A percentile compares a stretch with the other conserved stretches of the same genome.
phyloP scores from a whole-genome alignment of 53 echinoderm and acorn worm species.

The Holothuria leucospilota region DNA sequence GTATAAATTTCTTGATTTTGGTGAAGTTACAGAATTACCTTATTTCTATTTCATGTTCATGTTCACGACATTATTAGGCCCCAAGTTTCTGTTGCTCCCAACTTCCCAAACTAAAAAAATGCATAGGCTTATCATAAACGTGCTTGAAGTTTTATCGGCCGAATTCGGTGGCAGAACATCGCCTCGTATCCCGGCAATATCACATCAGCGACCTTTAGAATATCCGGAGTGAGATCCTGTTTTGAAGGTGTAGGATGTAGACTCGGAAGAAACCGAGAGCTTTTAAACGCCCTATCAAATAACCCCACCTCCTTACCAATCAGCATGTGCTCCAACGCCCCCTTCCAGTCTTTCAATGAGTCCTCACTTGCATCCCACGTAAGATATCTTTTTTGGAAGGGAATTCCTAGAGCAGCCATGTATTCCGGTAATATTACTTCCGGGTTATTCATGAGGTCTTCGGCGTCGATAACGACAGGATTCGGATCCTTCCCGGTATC shows the following conservation, averaged over 20 bases:
- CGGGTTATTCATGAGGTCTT: slow-evolving; percentile 35
- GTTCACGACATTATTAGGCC: too few species aligned
- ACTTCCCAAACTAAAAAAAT: too few species aligned
- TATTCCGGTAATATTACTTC: slow-evolving; percentile 19
- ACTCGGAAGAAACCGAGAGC: slow-evolving; percentile 16
- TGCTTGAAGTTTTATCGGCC: background rate
- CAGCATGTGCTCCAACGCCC: slow-evolving; percentile 10
- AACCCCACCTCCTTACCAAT: slow-evolving; percentile 15
- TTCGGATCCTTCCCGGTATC: slow-evolving; percentile 10
- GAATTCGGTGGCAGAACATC: slow-evolving; percentile 24
- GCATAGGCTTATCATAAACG: too few species aligned
- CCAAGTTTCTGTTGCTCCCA: too few species aligned
- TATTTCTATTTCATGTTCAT: too few species aligned
- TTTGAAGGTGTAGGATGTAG: background rate
- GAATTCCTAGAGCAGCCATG: background rate
- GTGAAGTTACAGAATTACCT: too few species aligned
- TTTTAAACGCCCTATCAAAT: slow-evolving; percentile 35
- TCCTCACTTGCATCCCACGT: slow-evolving; percentile 34
- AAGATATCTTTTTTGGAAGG: slow-evolving; percentile 4
- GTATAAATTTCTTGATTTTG: too few species aligned
- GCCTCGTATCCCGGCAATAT: slow-evolving; percentile 22
- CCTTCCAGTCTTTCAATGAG: background rate
- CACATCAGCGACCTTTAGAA: background rate
- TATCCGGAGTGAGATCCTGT: slow-evolving; percentile 13
- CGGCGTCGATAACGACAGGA: slow-evolving; percentile 28